These are phyloP conservation scores for Microplitis demolitor DNA, from an alignment of 1,140 invertebrate genomes.

Conservation along the genomic window DNA sequence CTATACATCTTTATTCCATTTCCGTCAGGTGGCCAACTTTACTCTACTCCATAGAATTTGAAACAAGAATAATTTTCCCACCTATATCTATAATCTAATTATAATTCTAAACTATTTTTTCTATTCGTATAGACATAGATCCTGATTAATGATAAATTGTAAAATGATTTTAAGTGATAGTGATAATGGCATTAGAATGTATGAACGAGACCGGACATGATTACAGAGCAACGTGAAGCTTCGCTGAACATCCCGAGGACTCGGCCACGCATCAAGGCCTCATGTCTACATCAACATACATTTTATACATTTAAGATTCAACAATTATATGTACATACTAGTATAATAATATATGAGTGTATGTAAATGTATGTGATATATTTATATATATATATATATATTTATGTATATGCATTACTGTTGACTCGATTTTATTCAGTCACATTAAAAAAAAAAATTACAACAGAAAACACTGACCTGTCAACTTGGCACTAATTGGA, in stretches of 20 bases:
- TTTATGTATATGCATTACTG: too few species aligned
- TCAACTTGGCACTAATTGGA: too few species aligned
- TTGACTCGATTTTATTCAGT: too few species aligned
- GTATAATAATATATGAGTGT: not conserved
- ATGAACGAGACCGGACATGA: slow-evolving; percentile 55
- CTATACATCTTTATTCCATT: too few species aligned
- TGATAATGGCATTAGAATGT: slow-evolving; percentile 26
- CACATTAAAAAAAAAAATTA: not conserved
- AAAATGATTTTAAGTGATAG: not conserved
- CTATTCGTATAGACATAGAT: not conserved
- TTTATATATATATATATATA: too few species aligned
- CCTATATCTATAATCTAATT: too few species aligned
- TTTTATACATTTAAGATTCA: not conserved
- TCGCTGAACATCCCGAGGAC: slow-evolving; percentile 58
- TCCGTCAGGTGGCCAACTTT: too few species aligned
- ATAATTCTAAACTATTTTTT: not conserved
- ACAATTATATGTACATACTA: not conserved
- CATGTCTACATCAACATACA: slow-evolving; percentile 29
- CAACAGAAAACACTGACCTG: not conserved
- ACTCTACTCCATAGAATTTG: too few species aligned
- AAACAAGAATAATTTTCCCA: too few species aligned
- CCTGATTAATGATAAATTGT: not conserved
- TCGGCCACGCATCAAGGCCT: slow-evolving; percentile 59
- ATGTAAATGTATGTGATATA: not conserved
- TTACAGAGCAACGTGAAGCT: slow-evolving; percentile 58